Evolutionary conservation across 2,888 invertebrate species (phyloP).

Genomic region (Amiota communis): DNA sequence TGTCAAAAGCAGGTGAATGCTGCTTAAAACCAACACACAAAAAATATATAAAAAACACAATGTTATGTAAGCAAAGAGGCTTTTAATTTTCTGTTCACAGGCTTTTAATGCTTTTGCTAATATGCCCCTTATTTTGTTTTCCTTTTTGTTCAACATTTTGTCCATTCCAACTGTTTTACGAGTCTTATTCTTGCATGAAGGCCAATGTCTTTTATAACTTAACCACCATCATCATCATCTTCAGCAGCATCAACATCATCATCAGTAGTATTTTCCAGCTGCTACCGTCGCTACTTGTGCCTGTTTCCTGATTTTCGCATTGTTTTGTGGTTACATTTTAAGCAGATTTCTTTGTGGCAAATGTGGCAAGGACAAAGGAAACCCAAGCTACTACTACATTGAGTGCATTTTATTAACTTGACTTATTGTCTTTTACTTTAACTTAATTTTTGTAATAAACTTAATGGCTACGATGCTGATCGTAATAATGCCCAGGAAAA

Average conservation of each 20-base stretch:
- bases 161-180: neutral
- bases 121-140: slow-evolving; percentile 57
- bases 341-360: too few relatives aligned
- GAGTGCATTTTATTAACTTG: slow-evolving; percentile 16
- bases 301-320: neutral
- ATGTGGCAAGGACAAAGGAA: neutral
- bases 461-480: too few relatives aligned
- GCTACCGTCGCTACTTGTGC: neutral
- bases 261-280: neutral
- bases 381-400: neutral
- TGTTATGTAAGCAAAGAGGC: too few relatives aligned
- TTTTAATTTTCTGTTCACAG: neutral
- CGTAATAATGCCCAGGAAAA: too few relatives aligned
- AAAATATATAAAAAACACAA: slow-evolving; percentile 18
- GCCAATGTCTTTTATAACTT: neutral
- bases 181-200: slow-evolving; percentile 17
- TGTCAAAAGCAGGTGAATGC: slow-evolving; percentile 13
- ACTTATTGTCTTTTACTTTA: slow-evolving; percentile 4
- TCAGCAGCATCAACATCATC: too few relatives aligned
- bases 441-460: too few relatives aligned
- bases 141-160: slow-evolving; percentile 1
- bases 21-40: slow-evolving; percentile 30
- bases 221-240: too few relatives aligned
- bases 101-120: slow-evolving; percentile 52
- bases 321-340: neutral